Base-by-base conservation (phyloP, 2,888 invertebrate genomes). In the Tachina grossa region DNA sequence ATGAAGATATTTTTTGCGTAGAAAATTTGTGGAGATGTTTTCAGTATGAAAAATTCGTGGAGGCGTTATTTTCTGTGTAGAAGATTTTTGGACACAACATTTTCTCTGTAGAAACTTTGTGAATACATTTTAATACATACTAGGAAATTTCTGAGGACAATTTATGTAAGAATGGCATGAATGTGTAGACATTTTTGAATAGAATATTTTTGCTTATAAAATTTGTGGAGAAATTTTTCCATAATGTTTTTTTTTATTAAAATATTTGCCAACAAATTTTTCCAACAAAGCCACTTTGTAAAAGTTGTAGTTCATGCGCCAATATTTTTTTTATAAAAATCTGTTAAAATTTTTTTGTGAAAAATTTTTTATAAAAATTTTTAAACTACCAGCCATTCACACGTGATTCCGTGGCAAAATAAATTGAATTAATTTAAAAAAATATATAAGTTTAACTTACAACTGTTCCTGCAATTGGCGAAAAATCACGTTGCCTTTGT, bases 391-490 rank as follows among this genome's bases (percentile, higher is more conserved):
- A n/a, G n/a, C n/a, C n/a, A n/a, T n/a, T n/a, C n/a, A n/a, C n/a
- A n/a, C n/a, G n/a, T n/a, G n/a, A n/a, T n/a, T n/a, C n/a, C n/a
- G n/a, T n/a, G n/a, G n/a, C n/a, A n/a, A n/a, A n/a, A n/a, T n/a
- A n/a, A 31, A 31, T 31, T 31, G 1, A 31, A 31, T 31, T 6
- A 6, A 31, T 6, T 31, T 6, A 31, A 31, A 6, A 10, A 55
- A 22, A 49, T 1, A 31, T 47, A 39, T 10, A 31, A 66, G 31
- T 10, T 22, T 13, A 39, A 91, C 94, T 94, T 89, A 95, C 95
- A 92, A 94, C 93, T 65, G 93, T 93, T 0, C 94, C 95, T 90
- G 93, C 93, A 0, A 94, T 93, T 0, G 95, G 95, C 87, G 94
- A 94, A 90, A 95, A 94, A 92, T 95, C 95, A 16, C 95, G 89